Evolutionary conservation across 2,113 vertebrate species (phyloP), one percentile per base, ranked within the genome.

Genomic region (Syngnathoides biaculeatus): DNA sequence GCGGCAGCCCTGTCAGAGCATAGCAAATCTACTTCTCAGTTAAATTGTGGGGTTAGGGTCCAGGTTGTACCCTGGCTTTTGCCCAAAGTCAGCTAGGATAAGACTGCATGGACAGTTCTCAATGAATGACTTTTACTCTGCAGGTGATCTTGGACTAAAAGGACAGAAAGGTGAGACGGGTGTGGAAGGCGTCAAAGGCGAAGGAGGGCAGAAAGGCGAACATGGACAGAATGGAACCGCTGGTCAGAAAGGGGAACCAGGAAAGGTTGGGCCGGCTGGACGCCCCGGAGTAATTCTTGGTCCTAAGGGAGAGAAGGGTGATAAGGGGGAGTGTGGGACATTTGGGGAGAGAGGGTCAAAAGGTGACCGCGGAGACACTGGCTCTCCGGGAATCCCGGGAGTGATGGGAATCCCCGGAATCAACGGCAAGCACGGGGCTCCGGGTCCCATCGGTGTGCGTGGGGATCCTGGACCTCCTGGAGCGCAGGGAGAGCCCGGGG

Each of bases 71-170:
- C 30, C 30, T 6, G 30, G 30, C 30, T 35, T 35, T 35, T 35
- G 30, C 30, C 30, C 30, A 1, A 1, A 35, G 30, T 35, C 30
- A 35, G 30, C 30, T 35, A 6, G 30, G 30, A 35, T 35, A 35
- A 35, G 30, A 35, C 30, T 35, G 35, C 55, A 68, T 55, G 53
- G 2, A 26, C 4, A 22, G 11, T 53, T 78, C 42, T 86, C 38
- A 80, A 4, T 26, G 2, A 22, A 9, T 55, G 64, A 71, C 14
- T 1, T 0, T 71, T 71, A 20, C 40, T 30, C 64, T 82, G 26
- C 83, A 99, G 97, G 97, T 85, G 94, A 94, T 65, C 64, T 81
- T 53, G 95, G 96, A 78, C 71, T 83, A 30, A 97, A 95, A 92
- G 96, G 95, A 48, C 94, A 91, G n/a, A 94, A 92, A 75, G 97